Conservation (phyloP, 2,888 invertebrate genomes). For the Petrolisthes manimaculis region DNA sequence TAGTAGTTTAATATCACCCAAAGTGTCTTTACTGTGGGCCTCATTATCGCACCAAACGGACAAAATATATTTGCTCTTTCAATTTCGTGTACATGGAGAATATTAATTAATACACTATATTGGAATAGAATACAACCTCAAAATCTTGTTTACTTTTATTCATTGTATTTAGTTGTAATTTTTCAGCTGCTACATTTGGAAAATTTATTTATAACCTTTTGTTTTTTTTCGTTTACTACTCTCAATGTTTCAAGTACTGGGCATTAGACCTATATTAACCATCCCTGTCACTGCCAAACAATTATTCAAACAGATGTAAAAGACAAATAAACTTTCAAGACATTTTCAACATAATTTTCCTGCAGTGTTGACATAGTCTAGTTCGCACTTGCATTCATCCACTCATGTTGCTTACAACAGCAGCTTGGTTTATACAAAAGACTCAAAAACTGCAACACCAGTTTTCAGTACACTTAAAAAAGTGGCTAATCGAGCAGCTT, state of each 20-base stretch:
- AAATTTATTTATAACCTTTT: slow-evolving; percentile 8
- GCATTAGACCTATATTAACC: neutral
- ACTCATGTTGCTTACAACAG: neutral
- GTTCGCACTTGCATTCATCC: neutral
- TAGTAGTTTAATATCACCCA: no score
- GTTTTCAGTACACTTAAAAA: no score
- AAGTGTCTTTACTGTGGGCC: no score
- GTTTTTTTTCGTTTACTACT: slow-evolving; percentile 18
- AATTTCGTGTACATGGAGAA: no score
- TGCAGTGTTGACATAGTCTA: no score
- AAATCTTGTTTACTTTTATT: slow-evolving; percentile 25
- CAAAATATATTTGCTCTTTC: no score
- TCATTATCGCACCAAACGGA: no score
- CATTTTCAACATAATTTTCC: no score
- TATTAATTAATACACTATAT: no score
- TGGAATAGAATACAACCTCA: neutral
- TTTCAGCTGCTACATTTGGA: slow-evolving; percentile 57
- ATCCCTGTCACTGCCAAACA: neutral
- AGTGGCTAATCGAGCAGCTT: no score
- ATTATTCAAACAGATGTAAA: no score
- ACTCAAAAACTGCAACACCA: neutral
- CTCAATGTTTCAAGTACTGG: slow-evolving; percentile 1
- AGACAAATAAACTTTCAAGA: no score
- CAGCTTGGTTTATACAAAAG: neutral
- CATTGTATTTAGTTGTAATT: slow-evolving; percentile 49